Conservation (phyloP, 2,888 invertebrate genomes). For the Ephialtes manifestator region DNA sequence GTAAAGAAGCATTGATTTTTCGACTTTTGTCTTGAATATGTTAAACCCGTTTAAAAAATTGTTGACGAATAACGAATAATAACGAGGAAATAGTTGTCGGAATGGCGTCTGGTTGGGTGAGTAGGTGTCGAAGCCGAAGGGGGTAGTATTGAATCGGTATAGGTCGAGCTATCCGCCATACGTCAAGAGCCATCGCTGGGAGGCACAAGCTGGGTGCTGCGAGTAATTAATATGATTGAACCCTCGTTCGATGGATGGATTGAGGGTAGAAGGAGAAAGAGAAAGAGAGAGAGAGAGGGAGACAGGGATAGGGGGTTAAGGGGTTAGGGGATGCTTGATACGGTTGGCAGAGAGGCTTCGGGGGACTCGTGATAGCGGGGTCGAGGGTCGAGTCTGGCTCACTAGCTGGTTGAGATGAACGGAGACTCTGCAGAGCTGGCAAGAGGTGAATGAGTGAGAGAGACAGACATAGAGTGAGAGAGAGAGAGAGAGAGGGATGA, state of each 20-base stretch:
- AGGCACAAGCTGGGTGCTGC: slow-evolving; percentile 63
- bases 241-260: slow-evolving; percentile 64
- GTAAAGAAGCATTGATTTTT: too few species aligned
- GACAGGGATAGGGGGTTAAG: slow-evolving; percentile 65
- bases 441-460: slow-evolving; percentile 53
- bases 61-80: not conserved
- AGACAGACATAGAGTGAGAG: slow-evolving; percentile 62
- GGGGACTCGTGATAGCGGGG: slow-evolving; percentile 50
- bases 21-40: too few species aligned
- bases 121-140: slow-evolving; percentile 24
- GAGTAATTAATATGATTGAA: slow-evolving; percentile 83
- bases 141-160: slow-evolving; percentile 39
- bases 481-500: slow-evolving; percentile 48
- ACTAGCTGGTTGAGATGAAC: slow-evolving; percentile 42
- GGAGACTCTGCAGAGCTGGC: slow-evolving; percentile 28
- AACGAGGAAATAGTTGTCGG: slow-evolving; percentile 19
- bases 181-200: slow-evolving; percentile 70
- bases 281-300: too few species aligned
- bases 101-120: slow-evolving; percentile 17
- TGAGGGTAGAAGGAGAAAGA: slow-evolving; percentile 48
- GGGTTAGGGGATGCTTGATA: slow-evolving; percentile 51
- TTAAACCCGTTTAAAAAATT: not conserved
- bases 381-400: slow-evolving; percentile 68
- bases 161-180: slow-evolving; percentile 65
- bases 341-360: slow-evolving; percentile 45